phyloP scores from a whole-genome alignment of 2,888 invertebrate genomes.

The Phrixothrix hirtus region DNA sequence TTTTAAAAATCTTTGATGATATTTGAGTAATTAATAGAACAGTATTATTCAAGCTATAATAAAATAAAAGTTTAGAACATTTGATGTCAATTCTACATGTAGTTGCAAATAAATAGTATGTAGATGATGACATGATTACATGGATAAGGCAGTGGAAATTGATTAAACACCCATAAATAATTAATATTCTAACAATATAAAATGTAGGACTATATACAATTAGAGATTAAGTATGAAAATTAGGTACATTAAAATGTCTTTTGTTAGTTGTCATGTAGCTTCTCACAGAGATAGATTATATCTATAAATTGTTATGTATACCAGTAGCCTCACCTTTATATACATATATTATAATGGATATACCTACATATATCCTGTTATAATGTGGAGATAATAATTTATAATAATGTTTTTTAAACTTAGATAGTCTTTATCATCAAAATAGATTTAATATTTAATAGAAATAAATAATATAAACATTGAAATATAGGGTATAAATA shows the following conservation, averaged over 20 bases:
- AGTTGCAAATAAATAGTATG: conserved; percentile 33
- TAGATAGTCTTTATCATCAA: too few relatives aligned
- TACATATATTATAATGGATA: conserved; percentile 27
- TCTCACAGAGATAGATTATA: conserved; percentile 34
- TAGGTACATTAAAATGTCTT: conserved; percentile 52
- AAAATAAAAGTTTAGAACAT: conserved; percentile 7
- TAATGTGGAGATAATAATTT: too few relatives aligned
- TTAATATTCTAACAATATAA: conserved; percentile 47
- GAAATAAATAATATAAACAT: too few relatives aligned
- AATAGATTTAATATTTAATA: too few relatives aligned
- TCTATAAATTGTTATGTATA: conserved; percentile 31
- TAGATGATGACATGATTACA: conserved; percentile 45
- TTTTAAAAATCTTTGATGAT: too few relatives aligned
- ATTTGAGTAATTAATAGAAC: too few relatives aligned
- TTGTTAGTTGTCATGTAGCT: conserved; percentile 40
- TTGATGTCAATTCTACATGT: conserved; percentile 14
- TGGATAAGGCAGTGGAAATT: conserved; percentile 51
- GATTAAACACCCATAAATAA: conserved; percentile 47
- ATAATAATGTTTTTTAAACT: too few relatives aligned
- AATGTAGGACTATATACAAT: conserved; percentile 47
- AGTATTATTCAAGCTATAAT: conserved; percentile 35
- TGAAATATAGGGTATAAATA: too few relatives aligned
- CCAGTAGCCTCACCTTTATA: conserved; percentile 40
- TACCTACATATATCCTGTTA: too few relatives aligned
- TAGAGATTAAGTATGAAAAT: conserved; percentile 50